Percentiles rank a stretch among this genome's conserved stretches.
Conservation (phyloP, 2,797 vertebrate genomes). For the Harpagifer antarcticus region DNA sequence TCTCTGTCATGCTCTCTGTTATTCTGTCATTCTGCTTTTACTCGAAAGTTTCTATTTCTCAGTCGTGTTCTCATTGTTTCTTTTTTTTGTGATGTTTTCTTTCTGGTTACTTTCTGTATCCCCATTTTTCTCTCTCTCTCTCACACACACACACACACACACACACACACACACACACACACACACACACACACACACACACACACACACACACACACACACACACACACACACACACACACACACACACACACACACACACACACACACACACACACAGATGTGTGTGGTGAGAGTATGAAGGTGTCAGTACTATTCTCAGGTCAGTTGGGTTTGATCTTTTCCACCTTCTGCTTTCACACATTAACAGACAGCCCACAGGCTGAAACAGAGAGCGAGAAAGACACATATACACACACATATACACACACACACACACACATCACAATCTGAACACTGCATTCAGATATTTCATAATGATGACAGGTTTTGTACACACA, state of each 20-base stretch:
- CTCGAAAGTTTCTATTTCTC: conserved; percentile 35
- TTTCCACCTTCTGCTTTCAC: conserved; percentile 81
- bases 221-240: conserved; percentile 5
- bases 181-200: conserved; percentile 4
- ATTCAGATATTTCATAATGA: conserved; percentile 47
- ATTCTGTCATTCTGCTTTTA: conserved; percentile 24
- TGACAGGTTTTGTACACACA: conserved; percentile 35
- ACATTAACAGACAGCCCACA: conserved; percentile 73
- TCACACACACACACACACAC: conserved; percentile 2
- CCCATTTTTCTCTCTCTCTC: not conserved
- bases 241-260: not conserved
- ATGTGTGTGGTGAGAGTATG: conserved; percentile 65
- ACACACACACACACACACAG: conserved; percentile 12
- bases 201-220: conserved; percentile 11
- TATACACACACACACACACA: not conserved
- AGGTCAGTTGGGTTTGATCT: conserved; percentile 80
- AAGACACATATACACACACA: not conserved
- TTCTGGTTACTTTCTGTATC: conserved; percentile 3
- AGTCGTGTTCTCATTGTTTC: conserved; percentile 1
- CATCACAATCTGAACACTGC: conserved; percentile 44
- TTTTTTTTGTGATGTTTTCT: conserved; percentile 8
- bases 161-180: conserved; percentile 1
- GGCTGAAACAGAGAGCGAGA: conserved; percentile 64
- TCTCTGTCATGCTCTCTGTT: conserved; percentile 41
- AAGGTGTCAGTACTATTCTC: conserved; percentile 80